Evolutionary conservation across 2,888 invertebrate genomes (phyloP), one percentile per base, ranked within the genome.

Genomic region (Luperina testacea): DNA sequence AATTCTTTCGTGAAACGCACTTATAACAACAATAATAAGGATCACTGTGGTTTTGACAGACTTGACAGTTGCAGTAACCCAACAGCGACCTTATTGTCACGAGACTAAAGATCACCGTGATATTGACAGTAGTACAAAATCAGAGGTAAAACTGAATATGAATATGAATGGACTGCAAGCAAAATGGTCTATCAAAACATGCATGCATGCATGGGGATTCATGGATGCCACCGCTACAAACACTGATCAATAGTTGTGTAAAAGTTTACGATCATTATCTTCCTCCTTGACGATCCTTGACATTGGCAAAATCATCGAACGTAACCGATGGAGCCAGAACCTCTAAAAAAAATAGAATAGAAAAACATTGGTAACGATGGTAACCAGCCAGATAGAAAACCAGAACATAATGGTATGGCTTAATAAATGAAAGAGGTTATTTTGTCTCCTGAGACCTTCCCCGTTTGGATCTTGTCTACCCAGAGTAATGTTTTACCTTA

Each of bases 361-460:
- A n/a, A 53, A 20, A 57, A 57, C 57, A 24, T 24, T 57, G 24
- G 3, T 6, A 27, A 13, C n/a, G n/a, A 59, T 13, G 13, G 7
- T 27, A 61, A 61, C 61, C 27, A 61, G 61, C 9, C 57, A 57
- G 9, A 59, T 24, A 38, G 9, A n/a, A 27, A 73, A 27, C 0
- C 13, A 27, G 38, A 38, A 2, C 20, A 20, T n/a, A 38, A 51
- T 8, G n/a, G 11, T 8, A n/a, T 15, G 38, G 20, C 20, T 20
- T 1, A 76, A 61, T 27, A 13, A 78, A 38, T 24, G 9, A 48
- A 78, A 3, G 24, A 57, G 9, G 77, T 75, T 5, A 32, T 7
- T 38, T 67, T 11, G 1, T 20, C 80, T 48, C 32, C 7, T 32
- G 65, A 38, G 20, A 42, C 4, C 9, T 76, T 11, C 9, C 20